These are phyloP conservation scores for Homarus gammarus DNA, from an alignment of 2,888 invertebrate species.

Conservation along the genomic window DNA sequence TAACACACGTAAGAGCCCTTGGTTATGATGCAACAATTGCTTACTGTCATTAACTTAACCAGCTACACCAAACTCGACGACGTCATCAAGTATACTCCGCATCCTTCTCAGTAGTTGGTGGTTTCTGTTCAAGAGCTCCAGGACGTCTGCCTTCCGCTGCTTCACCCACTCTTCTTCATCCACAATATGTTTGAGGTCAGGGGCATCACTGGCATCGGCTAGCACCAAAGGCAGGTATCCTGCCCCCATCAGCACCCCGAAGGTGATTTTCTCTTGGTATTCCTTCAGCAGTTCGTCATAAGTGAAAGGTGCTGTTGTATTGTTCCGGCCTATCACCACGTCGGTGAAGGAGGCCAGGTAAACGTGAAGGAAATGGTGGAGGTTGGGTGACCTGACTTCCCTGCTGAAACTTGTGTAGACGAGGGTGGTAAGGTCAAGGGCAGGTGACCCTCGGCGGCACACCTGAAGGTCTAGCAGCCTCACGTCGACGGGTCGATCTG, in stretches of 20 bases:
- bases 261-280: conserved; percentile 14
- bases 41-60: too few relatives aligned
- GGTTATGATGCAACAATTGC: too few relatives aligned
- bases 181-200: not conserved
- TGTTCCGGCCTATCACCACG: not conserved
- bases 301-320: not conserved
- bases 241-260: not conserved
- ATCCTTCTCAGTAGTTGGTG: not conserved
- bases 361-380: not conserved
- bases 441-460: conserved; percentile 14
- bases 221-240: not conserved
- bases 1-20: too few relatives aligned
- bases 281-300: not conserved
- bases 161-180: not conserved
- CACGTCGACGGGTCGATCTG: conserved; percentile 5
- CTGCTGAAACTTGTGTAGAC: conserved; percentile 15
- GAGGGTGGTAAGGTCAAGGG: conserved; percentile 37
- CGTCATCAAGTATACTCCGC: not conserved
- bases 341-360: not conserved
- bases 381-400: not conserved
- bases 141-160: not conserved
- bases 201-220: not conserved
- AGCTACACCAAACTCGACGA: not conserved
- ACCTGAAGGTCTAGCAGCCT: not conserved
- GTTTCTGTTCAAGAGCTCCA: not conserved